These are phyloP conservation scores for Lycaon pictus DNA, from an alignment of 2,113 vertebrate genomes.

Conservation along the genomic window DNA sequence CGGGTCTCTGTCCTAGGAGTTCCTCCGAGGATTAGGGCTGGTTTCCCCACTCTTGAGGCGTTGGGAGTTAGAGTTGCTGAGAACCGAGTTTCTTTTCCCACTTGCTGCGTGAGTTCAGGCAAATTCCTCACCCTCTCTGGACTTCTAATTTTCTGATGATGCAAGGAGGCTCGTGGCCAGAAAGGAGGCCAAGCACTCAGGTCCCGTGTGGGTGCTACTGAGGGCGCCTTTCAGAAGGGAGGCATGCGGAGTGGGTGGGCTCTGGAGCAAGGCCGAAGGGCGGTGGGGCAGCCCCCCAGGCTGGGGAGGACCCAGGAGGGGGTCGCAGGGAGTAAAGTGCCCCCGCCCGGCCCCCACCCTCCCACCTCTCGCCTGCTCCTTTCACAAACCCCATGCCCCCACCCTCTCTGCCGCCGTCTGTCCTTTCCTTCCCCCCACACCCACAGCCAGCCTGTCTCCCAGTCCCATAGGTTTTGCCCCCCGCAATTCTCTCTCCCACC, in stretches of 20 bases:
- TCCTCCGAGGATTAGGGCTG: background rate
- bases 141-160: background rate
- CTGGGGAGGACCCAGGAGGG: rapidly evolving
- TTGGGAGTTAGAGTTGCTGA: background rate
- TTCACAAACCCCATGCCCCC: background rate
- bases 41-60: background rate
- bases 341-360: background rate
- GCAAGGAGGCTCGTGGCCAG: background rate
- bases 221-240: background rate
- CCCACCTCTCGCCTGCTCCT: background rate
- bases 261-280: background rate
- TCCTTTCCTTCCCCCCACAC: too few relatives aligned
- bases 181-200: background rate
- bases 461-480: background rate
- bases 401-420: rapidly evolving
- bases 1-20: background rate
- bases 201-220: background rate
- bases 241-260: background rate
- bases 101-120: background rate
- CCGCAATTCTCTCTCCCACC: too few relatives aligned
- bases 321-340: background rate
- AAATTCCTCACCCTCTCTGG: background rate
- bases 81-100: background rate
- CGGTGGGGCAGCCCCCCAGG: background rate
- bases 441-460: too few relatives aligned